Evolutionary conservation across 2,797 vertebrate species (phyloP).

Genomic region (Brachyalestes nurse): DNA sequence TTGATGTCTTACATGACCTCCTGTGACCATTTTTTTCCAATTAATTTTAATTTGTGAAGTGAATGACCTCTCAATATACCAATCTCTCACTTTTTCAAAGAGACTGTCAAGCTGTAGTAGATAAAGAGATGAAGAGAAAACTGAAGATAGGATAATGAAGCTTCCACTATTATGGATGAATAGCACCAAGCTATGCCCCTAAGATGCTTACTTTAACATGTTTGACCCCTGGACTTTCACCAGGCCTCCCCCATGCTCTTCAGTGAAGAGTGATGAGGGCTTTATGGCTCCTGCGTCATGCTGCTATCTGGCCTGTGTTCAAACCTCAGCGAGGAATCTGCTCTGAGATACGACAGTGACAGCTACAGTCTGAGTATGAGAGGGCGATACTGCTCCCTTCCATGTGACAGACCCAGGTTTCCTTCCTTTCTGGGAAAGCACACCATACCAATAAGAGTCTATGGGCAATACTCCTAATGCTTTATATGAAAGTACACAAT

Average conservation of each 20-base stretch:
- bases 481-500: no score
- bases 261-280: neutral
- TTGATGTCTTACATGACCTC: neutral
- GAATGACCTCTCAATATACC: neutral
- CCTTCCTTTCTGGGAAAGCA: no score
- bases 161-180: neutral
- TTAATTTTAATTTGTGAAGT: neutral
- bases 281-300: neutral
- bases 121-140: neutral
- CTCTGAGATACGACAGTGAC: neutral
- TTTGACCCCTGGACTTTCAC: neutral
- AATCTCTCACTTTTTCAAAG: neutral
- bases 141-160: neutral
- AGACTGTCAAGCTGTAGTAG: neutral
- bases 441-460: no score
- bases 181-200: neutral
- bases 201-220: constrained; percentile 1
- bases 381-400: no score
- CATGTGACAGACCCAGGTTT: no score
- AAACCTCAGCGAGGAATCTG: neutral
- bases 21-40: neutral
- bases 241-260: neutral
- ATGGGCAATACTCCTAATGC: no score
- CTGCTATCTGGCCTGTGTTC: neutral
- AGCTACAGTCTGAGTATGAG: neutral